Evolutionary conservation across 1,140 invertebrate genomes (phyloP).

Genomic region (Apis mellifera): DNA sequence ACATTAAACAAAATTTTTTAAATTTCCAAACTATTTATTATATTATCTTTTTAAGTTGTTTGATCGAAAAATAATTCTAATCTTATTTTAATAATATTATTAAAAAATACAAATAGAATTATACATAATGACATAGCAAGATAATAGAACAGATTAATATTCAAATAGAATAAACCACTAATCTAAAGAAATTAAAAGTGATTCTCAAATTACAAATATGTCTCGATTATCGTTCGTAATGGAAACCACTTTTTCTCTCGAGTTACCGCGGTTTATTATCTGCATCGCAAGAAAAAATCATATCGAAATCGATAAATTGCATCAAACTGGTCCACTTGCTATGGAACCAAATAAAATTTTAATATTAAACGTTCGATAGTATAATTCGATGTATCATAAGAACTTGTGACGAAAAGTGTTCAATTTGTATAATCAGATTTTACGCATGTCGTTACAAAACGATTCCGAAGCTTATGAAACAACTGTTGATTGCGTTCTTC

Average conservation of each 20-base stretch:
- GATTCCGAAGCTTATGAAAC: conserved; percentile 28
- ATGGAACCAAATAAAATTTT: neutral
- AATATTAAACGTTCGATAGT: neutral
- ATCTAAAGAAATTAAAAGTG: neutral
- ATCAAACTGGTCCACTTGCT: neutral
- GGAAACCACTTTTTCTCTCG: neutral
- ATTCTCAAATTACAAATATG: neutral
- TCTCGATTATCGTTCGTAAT: neutral
- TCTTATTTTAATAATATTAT: neutral
- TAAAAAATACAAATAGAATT: neutral
- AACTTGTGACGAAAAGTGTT: conserved; percentile 18
- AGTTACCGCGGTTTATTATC: neutral
- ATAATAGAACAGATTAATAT: neutral
- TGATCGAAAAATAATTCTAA: neutral
- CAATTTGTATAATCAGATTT: conserved; percentile 45
- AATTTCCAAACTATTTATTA: too few relatives aligned
- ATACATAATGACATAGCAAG: neutral
- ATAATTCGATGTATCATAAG: neutral
- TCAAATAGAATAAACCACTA: neutral
- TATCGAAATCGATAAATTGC: neutral
- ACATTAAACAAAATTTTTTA: too few relatives aligned
- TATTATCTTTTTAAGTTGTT: neutral
- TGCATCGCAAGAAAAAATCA: neutral
- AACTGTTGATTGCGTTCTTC: conserved; percentile 34
- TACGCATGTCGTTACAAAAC: conserved; percentile 44